phyloP scores from a whole-genome alignment of 2,797 vertebrate species.

The Aselliscus stoliczkanus region DNA sequence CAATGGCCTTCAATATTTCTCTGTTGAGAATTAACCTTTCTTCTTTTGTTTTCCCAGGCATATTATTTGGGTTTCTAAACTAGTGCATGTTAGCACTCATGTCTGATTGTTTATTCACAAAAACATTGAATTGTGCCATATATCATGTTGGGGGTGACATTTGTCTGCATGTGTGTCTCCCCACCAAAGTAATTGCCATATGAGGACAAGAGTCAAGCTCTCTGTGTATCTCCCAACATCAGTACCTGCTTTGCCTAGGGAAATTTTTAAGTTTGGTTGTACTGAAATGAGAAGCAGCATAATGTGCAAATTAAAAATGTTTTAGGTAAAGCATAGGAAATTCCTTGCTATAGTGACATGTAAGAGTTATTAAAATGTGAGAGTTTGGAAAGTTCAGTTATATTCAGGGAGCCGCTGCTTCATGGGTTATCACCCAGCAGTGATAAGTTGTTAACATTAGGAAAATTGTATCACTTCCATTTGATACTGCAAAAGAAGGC shows the following conservation, averaged over 20 bases:
- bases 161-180: background rate
- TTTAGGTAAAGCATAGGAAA: background rate
- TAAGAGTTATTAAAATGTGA: slow-evolving; percentile 28
- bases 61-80: background rate
- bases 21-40: background rate
- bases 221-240: background rate
- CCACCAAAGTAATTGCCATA: fast-evolving
- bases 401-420: slow-evolving; percentile 41
- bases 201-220: background rate
- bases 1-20: background rate
- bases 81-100: background rate
- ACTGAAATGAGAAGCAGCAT: background rate
- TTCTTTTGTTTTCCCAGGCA: background rate
- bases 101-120: background rate
- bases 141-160: background rate
- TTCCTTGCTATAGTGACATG: background rate
- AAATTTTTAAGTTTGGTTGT: background rate
- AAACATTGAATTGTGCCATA: background rate
- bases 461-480: slow-evolving; percentile 49
- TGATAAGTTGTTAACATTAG: slow-evolving; percentile 51
- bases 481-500: slow-evolving; percentile 31
- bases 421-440: background rate
- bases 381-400: background rate
- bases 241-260: background rate
- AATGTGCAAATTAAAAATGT: slow-evolving; percentile 12